Conservation (phyloP, 2,113 vertebrate species). For the Hiodon tergisus region DNA sequence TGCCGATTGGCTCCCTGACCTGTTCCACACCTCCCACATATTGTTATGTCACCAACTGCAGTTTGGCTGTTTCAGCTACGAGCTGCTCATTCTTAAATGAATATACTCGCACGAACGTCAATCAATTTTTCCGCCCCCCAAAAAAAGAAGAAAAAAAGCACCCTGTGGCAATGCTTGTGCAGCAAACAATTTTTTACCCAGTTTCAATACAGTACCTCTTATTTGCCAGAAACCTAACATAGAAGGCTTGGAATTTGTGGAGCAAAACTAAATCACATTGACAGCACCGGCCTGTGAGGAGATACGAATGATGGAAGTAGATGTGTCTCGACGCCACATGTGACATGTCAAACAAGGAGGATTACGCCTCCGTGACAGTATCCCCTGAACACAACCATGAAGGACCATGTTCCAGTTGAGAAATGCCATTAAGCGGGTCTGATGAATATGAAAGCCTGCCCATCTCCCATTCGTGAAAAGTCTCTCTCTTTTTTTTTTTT, state of each 20-base stretch:
- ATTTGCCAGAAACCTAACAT: neutral
- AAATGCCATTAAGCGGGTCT: neutral
- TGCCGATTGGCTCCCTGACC: neutral
- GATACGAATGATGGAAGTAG: neutral
- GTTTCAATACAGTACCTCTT: neutral
- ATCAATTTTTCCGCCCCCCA: too few relatives aligned
- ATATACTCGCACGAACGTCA: neutral
- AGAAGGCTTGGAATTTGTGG: neutral
- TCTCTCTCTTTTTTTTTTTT: neutral
- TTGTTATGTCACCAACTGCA: neutral
- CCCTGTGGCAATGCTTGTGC: too few relatives aligned
- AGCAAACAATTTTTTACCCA: neutral
- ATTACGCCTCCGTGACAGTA: neutral
- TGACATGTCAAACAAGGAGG: neutral
- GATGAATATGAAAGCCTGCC: neutral
- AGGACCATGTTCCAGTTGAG: neutral
- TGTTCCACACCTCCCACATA: neutral
- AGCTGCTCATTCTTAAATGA: neutral
- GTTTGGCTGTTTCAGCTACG: neutral
- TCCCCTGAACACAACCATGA: neutral
- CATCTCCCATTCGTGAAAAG: neutral
- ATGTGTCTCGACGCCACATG: neutral
- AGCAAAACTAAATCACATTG: slow-evolving; percentile 14
- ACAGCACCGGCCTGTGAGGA: slow-evolving; percentile 8
- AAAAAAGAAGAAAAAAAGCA: too few relatives aligned